Evolutionary conservation across 2,113 vertebrate genomes (phyloP).

Genomic region (Myiagra hebetior): DNA sequence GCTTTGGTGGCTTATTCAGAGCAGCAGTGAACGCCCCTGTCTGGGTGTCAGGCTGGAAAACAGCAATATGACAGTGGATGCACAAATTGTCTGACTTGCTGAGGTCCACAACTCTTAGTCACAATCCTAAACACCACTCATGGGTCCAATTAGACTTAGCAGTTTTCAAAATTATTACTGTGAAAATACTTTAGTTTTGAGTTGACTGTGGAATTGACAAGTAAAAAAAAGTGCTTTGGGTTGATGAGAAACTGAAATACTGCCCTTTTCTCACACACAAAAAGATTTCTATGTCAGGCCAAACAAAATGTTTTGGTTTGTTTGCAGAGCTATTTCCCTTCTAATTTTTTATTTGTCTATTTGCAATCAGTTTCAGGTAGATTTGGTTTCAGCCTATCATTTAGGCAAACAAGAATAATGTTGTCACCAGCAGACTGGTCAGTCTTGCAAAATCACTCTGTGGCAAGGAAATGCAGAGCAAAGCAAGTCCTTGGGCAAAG

Average conservation of each 20-base stretch:
- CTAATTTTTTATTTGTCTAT: background rate
- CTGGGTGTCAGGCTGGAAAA: background rate
- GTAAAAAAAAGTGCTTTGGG: background rate
- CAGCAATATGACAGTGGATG: background rate
- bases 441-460: constrained; percentile 5
- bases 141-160: background rate
- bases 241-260: constrained; percentile 1
- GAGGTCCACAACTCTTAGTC: background rate
- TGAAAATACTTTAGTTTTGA: background rate
- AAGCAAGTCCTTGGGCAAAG: constrained; percentile 10
- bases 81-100: background rate
- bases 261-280: background rate
- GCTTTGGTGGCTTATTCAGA: background rate
- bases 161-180: background rate
- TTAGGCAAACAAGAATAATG: background rate
- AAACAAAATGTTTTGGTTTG: constrained; percentile 31
- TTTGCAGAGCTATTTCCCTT: background rate
- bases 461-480: background rate
- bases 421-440: background rate
- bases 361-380: constrained; percentile 40
- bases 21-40: background rate
- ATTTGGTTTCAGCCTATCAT: background rate
- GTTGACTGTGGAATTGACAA: background rate
- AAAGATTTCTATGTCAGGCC: background rate
- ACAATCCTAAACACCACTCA: background rate